Percentiles rank a stretch among this genome's conserved stretches.
Conservation (phyloP, 2,888 invertebrate species). For the Agrochola lota region DNA sequence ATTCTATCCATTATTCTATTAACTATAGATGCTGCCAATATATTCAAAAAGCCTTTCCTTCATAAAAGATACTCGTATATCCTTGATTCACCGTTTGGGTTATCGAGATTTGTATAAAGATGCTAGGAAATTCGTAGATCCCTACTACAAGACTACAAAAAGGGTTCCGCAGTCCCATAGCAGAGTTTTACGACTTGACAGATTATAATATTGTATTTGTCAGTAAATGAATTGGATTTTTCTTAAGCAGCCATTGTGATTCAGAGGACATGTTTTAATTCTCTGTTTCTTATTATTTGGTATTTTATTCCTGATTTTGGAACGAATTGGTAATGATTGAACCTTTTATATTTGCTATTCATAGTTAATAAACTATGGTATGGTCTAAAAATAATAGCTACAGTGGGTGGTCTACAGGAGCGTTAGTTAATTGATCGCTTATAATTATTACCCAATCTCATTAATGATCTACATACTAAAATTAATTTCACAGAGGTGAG, state of each 20-base stretch:
- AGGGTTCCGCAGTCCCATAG: not conserved
- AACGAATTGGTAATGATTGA: not conserved
- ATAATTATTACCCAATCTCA: not conserved
- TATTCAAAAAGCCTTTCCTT: not conserved
- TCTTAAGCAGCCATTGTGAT: not conserved
- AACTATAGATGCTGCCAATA: not conserved
- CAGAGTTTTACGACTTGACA: constrained; percentile 7
- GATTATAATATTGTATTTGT: constrained; percentile 4
- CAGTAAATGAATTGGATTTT: not conserved
- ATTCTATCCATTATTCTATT: too few species aligned
- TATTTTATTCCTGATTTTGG: not conserved
- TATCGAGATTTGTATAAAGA: not conserved
- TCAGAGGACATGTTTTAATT: not conserved
- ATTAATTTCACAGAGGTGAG: not conserved
- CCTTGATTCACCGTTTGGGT: not conserved
- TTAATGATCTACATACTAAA: constrained; percentile 13
- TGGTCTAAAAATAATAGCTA: not conserved
- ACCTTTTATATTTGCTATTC: not conserved
- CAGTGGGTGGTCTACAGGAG: accelerated
- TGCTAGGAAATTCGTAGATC: not conserved
- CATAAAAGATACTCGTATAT: not conserved
- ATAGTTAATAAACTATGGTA: too few species aligned
- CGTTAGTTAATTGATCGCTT: not conserved
- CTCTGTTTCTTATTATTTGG: not conserved
- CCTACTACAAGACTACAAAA: too few species aligned